These are phyloP conservation scores for Diloba caeruleocephala DNA, from an alignment of 2,888 invertebrate genomes.

Conservation along the genomic window DNA sequence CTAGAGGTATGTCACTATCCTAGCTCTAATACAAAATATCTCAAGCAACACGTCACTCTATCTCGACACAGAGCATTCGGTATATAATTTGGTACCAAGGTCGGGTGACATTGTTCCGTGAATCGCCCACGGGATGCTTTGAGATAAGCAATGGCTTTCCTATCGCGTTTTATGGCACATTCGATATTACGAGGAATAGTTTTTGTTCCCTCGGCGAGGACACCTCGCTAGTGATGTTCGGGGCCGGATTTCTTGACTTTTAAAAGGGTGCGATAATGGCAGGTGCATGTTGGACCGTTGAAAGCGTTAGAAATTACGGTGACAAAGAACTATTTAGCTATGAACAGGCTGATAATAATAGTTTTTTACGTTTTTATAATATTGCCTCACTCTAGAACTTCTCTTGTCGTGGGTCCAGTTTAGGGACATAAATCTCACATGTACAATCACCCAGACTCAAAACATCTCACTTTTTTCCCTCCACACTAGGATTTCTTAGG, in stretches of 20 bases:
- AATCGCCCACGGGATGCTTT: slow-evolving; percentile 59
- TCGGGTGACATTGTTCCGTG: slow-evolving; percentile 57
- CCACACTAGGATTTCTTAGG: too few relatives aligned
- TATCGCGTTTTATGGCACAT: slow-evolving; percentile 74
- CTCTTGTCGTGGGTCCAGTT: too few relatives aligned
- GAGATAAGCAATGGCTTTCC: slow-evolving; percentile 73
- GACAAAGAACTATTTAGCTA: not conserved
- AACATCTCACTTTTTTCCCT: too few relatives aligned
- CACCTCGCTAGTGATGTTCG: slow-evolving; percentile 54
- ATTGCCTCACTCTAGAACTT: too few relatives aligned
- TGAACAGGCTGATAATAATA: too few relatives aligned
- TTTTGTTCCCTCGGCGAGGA: slow-evolving; percentile 68
- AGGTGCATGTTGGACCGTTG: not conserved
- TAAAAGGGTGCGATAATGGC: not conserved
- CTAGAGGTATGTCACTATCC: not conserved
- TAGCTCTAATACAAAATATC: not conserved
- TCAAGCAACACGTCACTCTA: slow-evolving; percentile 20
- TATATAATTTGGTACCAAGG: slow-evolving; percentile 57
- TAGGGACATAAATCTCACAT: too few relatives aligned
- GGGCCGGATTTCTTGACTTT: slow-evolving; percentile 46
- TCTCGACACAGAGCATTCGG: slow-evolving; percentile 32
- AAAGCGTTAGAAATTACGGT: not conserved
- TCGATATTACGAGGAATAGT: slow-evolving; percentile 74
- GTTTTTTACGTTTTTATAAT: too few relatives aligned
- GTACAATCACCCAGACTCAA: too few relatives aligned